Evolutionary conservation across 2,888 invertebrate species (phyloP), one percentile per base, ranked within the genome.

Genomic region (Achlya flavicornis): DNA sequence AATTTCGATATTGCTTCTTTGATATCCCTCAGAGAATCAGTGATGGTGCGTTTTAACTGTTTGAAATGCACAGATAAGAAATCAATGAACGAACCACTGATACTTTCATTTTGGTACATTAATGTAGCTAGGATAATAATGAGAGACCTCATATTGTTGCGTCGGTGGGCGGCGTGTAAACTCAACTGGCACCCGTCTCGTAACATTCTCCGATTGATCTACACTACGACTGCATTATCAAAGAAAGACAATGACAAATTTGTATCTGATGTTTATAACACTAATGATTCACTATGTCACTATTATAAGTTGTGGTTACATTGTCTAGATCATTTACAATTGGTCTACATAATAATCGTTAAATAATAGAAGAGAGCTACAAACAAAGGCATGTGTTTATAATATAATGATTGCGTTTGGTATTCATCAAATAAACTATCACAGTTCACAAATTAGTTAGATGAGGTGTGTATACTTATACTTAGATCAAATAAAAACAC

Each of bases 11-110:
- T 59, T 64, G 70, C 76, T 10, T 69, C 61, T 58, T 69, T 75
- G 5, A 86, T 16, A 26, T 65, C 66, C n/a, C 68, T 72, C 2
- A 84, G 66, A 0, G 77, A 73, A 3, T 41, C 63, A 2, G 69
- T 11, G 26, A 87, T 19, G 3, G 72, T 58, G 5, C 61, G 59
- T 12, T 73, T 74, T 4, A 86, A 62, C n/a, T 79, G 72, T 61
- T 64, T 72, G 32, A 85, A 64, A 75, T 78, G 84, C 7, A 59
- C 43, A 10, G 68, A 16, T 38, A 87, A 7, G 61, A 66, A 14
- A 80, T 74, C 6, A 80, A 64, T n/a, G 85, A 46, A 4, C n/a
- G 58, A 38, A 67, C 84, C 77, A 35, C 69, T 68, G 3, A 78
- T 80, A 68, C 65, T 66, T 65, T 75, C 67, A 63, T 74, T 76